A percentile compares a stretch with the other conserved stretches of the same genome.
phyloP scores from a whole-genome alignment of 2,888 invertebrate species.

The Drosophila aldrichi region DNA sequence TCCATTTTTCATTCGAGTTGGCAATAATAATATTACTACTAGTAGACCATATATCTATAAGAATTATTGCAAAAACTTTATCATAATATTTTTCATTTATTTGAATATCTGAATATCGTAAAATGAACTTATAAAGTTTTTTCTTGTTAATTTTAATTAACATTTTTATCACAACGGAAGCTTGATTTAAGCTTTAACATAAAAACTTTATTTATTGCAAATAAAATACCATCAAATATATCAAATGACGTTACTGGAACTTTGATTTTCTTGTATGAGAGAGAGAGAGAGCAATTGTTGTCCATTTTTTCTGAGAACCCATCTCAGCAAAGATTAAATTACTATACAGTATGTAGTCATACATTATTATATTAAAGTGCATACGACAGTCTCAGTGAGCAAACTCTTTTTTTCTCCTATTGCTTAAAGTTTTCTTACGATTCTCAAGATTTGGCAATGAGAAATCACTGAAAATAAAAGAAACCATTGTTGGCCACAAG shows the following conservation, averaged over 20 bases:
- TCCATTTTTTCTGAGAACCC: no score
- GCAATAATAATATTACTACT: not conserved
- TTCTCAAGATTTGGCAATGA: constrained; percentile 27
- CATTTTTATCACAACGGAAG: not conserved
- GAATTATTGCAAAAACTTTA: not conserved
- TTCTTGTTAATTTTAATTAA: no score
- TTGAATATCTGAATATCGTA: no score
- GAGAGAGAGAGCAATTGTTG: no score
- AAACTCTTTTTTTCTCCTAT: not conserved
- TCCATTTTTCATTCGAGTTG: not conserved
- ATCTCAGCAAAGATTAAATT: not conserved
- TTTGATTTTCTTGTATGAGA: no score
- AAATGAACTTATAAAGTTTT: not conserved
- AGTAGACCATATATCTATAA: not conserved
- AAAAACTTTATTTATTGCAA: no score
- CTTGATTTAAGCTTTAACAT: no score
- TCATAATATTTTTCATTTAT: not conserved
- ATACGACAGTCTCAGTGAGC: not conserved
- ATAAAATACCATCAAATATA: no score
- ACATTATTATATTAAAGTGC: not conserved
- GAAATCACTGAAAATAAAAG: constrained; percentile 8
- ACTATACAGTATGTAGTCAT: not conserved
- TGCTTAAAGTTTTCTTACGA: constrained; percentile 9
- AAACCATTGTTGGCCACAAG: constrained; percentile 45
- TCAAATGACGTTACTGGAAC: no score